Evolutionary conservation across 2,888 invertebrate genomes (phyloP).

Genomic region (Lycocerus yunnanus): DNA sequence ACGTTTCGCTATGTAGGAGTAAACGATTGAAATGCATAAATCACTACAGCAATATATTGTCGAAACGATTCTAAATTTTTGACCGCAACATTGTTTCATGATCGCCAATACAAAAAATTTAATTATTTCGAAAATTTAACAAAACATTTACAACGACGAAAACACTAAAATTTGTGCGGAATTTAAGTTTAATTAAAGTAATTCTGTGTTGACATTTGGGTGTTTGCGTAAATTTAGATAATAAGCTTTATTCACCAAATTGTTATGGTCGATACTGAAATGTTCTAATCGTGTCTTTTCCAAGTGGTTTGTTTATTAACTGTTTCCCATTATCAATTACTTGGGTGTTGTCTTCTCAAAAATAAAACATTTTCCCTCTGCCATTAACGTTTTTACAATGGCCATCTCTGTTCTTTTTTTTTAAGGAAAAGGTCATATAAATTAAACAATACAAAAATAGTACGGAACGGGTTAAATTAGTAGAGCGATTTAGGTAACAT

Average conservation of each 20-base stretch:
- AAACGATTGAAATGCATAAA: neutral
- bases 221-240: neutral
- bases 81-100: neutral
- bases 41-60: neutral
- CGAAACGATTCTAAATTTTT: neutral
- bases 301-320: neutral
- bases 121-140: neutral
- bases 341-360: neutral
- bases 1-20: neutral
- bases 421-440: neutral
- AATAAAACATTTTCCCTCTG: neutral
- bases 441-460: neutral
- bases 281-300: neutral
- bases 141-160: neutral
- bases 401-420: neutral
- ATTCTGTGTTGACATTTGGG: neutral
- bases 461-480: constrained; percentile 20
- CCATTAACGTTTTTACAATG: neutral
- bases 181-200: neutral
- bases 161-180: neutral
- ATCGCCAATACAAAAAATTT: neutral
- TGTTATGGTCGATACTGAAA: neutral
- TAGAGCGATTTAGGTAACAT: constrained; percentile 27
- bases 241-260: neutral
- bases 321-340: neutral